Evolutionary conservation across 1,140 invertebrate species (phyloP).

Genomic region (Trichonephila clavata): DNA sequence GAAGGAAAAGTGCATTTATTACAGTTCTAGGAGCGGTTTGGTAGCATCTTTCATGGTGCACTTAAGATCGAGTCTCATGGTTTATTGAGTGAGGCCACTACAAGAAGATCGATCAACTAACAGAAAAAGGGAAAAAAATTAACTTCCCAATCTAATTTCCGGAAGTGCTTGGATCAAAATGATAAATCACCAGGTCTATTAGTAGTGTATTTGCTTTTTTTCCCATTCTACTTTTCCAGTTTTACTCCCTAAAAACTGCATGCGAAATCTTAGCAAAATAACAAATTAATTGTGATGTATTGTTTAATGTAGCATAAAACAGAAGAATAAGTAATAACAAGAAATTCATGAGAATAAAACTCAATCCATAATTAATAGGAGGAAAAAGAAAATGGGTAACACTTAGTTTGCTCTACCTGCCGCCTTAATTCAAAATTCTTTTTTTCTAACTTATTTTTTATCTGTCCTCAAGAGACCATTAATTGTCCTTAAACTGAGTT

Average conservation of each 20-base stretch:
- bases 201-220: background rate
- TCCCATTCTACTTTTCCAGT: background rate
- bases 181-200: slow-evolving; percentile 2
- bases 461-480: background rate
- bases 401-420: background rate
- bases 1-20: background rate
- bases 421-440: background rate
- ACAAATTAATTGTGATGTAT: background rate
- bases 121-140: background rate
- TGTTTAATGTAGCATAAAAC: background rate
- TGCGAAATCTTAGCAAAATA: background rate
- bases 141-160: slow-evolving; percentile 27
- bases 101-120: background rate
- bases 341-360: background rate
- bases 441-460: background rate
- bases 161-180: slow-evolving; percentile 13
- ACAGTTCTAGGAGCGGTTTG: background rate
- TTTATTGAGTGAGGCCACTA: background rate
- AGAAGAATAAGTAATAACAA: background rate
- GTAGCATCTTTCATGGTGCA: background rate
- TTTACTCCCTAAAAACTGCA: background rate
- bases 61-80: background rate
- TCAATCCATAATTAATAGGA: background rate
- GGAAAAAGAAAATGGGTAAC: background rate
- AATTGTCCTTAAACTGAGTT: background rate